Evolutionary conservation across 2,888 invertebrate species (phyloP).

Genomic region (Epirrhoe alternata): DNA sequence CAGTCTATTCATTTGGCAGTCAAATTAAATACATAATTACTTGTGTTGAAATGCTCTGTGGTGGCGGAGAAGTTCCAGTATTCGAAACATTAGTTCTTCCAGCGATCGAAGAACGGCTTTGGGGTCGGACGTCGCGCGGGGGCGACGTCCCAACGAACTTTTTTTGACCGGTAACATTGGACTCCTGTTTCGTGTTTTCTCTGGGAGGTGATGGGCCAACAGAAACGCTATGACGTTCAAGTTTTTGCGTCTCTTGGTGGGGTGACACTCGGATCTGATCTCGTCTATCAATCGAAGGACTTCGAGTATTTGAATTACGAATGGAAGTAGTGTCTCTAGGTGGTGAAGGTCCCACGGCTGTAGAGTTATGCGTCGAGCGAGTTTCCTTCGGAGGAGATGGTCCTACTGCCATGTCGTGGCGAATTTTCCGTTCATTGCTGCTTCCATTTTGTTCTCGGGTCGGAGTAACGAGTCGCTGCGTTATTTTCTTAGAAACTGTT

Average conservation of each 20-base stretch:
- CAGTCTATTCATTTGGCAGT: background rate
- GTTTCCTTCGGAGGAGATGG: slow-evolving; percentile 73
- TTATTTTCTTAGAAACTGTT: slow-evolving; percentile 46
- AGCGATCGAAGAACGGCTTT: slow-evolving; percentile 53
- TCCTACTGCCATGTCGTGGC: slow-evolving; percentile 74
- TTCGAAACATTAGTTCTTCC: slow-evolving; percentile 76
- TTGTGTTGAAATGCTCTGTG: slow-evolving; percentile 95
- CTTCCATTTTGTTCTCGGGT: slow-evolving; percentile 65
- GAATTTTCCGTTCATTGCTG: slow-evolving; percentile 45
- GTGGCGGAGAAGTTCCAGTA: slow-evolving; percentile 93
- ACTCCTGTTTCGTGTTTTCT: slow-evolving; percentile 28
- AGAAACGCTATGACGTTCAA: slow-evolving; percentile 59
- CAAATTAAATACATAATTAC: slow-evolving; percentile 63
- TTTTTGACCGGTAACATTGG: slow-evolving; percentile 60
- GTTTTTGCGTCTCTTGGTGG: slow-evolving; percentile 45
- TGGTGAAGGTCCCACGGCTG: slow-evolving; percentile 47
- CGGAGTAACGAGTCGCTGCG: slow-evolving; percentile 73
- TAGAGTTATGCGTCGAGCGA: slow-evolving; percentile 30
- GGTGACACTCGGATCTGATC: slow-evolving; percentile 53
- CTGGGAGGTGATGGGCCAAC: slow-evolving; percentile 40
- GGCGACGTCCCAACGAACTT: slow-evolving; percentile 83
- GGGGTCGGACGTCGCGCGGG: slow-evolving; percentile 55
- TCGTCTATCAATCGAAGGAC: slow-evolving; percentile 46
- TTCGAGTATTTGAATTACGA: slow-evolving; percentile 5
- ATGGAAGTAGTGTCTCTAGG: slow-evolving; percentile 10